phyloP scores from a whole-genome alignment of 2,797 vertebrate species.

The Sarcoramphus papa region DNA sequence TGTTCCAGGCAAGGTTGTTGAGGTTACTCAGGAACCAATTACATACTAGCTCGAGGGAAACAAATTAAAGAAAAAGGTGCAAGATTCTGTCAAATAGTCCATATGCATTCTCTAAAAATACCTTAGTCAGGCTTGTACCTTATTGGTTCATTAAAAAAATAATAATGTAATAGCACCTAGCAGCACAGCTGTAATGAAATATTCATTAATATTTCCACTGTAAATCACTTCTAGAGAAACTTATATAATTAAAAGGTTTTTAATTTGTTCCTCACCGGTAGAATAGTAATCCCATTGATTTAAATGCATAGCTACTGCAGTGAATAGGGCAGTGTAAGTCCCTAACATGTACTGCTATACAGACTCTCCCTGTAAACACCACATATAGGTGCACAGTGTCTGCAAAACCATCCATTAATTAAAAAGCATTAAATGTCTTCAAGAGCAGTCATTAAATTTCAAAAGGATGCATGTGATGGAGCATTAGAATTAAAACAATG shows the following conservation, averaged over 20 bases:
- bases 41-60: neutral
- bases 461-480: neutral
- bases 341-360: neutral
- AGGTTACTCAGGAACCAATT: conserved; percentile 27
- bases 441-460: neutral
- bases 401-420: neutral
- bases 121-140: neutral
- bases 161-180: neutral
- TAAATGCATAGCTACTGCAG: neutral
- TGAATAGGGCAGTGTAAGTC: neutral
- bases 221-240: conserved; percentile 6
- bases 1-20: conserved; percentile 15
- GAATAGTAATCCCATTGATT: neutral
- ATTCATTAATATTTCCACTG: conserved; percentile 24
- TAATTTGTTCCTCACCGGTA: neutral
- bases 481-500: neutral
- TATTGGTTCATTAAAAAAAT: neutral
- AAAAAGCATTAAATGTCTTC: neutral
- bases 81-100: neutral
- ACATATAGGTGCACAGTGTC: neutral
- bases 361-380: neutral
- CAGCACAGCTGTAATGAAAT: conserved; percentile 14
- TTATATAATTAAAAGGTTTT: neutral
- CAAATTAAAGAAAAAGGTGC: conserved; percentile 11
- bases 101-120: conserved; percentile 20